These are phyloP conservation scores for Cataglyphis albicans DNA, from an alignment of 2,888 invertebrate genomes.

Conservation along the genomic window DNA sequence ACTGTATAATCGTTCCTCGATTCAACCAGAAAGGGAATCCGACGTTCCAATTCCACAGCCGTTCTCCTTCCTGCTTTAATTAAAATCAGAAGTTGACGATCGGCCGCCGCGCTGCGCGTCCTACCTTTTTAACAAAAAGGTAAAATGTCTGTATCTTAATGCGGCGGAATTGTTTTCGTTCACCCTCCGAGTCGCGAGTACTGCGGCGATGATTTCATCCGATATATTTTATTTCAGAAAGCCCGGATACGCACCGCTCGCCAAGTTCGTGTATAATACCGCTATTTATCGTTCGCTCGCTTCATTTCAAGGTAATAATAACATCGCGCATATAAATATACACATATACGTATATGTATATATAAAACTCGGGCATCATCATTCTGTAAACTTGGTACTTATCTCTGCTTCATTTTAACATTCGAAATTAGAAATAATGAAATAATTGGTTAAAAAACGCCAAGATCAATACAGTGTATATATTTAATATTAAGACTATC, in stretches of 20 bases:
- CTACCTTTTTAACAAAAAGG: constrained; percentile 51
- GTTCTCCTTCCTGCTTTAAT: constrained; percentile 79
- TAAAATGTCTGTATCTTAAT: constrained; percentile 52
- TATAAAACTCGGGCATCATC: neutral
- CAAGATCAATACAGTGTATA: neutral
- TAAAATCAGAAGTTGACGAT: constrained; percentile 76
- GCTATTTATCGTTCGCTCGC: constrained; percentile 18
- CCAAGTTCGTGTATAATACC: constrained; percentile 4
- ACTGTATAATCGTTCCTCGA: constrained; percentile 78
- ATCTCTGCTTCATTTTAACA: neutral
- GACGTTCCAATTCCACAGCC: constrained; percentile 79
- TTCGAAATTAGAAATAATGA: neutral
- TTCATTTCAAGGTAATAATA: constrained; percentile 6
- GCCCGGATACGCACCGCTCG: neutral
- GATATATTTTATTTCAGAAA: constrained; percentile 40
- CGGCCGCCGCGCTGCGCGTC: constrained; percentile 54
- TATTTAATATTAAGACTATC: neutral
- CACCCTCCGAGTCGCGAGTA: constrained; percentile 20
- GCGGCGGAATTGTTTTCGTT: constrained; percentile 57
- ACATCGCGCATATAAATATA: neutral
- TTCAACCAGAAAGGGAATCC: constrained; percentile 76
- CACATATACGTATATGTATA: neutral
- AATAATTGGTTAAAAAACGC: neutral
- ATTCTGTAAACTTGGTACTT: neutral
- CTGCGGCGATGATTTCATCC: constrained; percentile 47